Conservation (phyloP, 2,113 vertebrate species). For the Eulemur macaco region DNA sequence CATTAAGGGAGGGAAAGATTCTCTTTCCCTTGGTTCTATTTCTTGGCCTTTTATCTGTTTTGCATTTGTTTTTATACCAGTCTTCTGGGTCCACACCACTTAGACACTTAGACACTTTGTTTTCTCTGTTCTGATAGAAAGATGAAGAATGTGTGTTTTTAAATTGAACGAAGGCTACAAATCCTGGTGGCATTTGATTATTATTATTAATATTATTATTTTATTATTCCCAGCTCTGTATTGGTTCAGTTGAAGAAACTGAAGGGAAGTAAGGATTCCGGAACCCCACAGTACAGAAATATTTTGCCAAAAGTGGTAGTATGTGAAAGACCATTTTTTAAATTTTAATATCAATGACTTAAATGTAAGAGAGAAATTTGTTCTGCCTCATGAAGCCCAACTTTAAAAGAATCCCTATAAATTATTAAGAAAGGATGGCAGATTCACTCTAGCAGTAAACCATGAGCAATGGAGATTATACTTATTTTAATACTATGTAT, state of each 20-base stretch:
- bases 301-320: background rate
- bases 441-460: background rate
- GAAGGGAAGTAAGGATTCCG: background rate
- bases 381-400: background rate
- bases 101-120: background rate
- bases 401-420: background rate
- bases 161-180: background rate
- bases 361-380: background rate
- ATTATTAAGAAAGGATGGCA: background rate
- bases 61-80: background rate
- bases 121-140: background rate
- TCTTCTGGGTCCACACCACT: background rate
- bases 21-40: background rate
- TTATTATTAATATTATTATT: background rate
- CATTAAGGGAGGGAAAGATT: fast-evolving
- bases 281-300: background rate
- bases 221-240: background rate
- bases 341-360: background rate
- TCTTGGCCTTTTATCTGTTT: background rate
- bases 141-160: background rate
- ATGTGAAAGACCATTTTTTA: background rate
- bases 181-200: background rate
- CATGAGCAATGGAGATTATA: background rate
- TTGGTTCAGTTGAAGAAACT: background rate
- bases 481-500: background rate